Conservation (phyloP, 2,797 vertebrate genomes). For the Gymnocypris eckloni region DNA sequence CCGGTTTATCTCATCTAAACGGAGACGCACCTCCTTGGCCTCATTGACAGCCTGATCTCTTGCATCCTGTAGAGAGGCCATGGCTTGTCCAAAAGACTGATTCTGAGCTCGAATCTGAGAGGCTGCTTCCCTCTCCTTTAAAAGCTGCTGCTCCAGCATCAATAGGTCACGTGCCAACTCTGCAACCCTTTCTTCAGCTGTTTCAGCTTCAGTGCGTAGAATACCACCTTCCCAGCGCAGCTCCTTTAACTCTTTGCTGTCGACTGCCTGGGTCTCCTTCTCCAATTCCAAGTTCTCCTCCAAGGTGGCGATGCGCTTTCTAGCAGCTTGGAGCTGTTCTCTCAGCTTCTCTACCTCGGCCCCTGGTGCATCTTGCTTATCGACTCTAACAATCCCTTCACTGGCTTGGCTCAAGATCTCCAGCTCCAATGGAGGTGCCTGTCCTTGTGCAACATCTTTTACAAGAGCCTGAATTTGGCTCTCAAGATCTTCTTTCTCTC, state of each 20-base stretch:
- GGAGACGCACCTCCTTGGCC: conserved; percentile 77
- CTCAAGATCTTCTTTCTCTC: conserved; percentile 75
- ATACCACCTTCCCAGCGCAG: conserved; percentile 91
- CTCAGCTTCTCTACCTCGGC: conserved; percentile 81
- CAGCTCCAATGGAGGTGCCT: conserved; percentile 71
- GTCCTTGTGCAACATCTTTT: conserved; percentile 59
- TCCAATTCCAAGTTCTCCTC: conserved; percentile 77
- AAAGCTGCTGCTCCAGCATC: conserved; percentile 87
- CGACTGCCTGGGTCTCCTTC: conserved; percentile 74
- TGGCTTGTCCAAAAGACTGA: conserved; percentile 87
- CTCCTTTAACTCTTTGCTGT: conserved; percentile 84
- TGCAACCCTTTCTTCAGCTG: conserved; percentile 93
- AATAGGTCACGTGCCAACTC: conserved; percentile 92
- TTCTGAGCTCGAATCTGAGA: conserved; percentile 84
- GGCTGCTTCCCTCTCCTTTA: conserved; percentile 82
- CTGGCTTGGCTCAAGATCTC: conserved; percentile 75
- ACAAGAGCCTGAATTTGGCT: conserved; percentile 71
- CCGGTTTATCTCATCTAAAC: conserved; percentile 79
- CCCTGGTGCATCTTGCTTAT: conserved; percentile 69
- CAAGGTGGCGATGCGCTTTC: conserved; percentile 72
- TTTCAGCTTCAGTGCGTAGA: conserved; percentile 94
- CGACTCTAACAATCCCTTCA: conserved; percentile 54
- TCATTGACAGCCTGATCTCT: conserved; percentile 83
- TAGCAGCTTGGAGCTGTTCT: conserved; percentile 77
- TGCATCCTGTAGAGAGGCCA: conserved; percentile 91